These are phyloP conservation scores for Ammodytes marinus DNA, from an alignment of 2,113 vertebrate genomes.

Conservation along the genomic window DNA sequence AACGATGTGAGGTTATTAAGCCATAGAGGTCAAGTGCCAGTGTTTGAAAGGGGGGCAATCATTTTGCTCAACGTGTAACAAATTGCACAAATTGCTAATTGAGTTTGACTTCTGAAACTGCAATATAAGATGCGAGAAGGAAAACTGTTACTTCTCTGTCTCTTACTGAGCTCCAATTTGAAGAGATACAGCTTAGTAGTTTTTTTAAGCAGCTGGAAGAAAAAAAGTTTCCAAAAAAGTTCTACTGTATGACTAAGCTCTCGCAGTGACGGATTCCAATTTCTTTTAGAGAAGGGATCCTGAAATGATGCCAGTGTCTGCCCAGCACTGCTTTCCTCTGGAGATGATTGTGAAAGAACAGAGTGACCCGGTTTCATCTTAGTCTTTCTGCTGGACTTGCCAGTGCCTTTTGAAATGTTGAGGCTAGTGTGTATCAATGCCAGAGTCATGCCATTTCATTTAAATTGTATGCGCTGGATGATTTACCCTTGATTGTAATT, in stretches of 20 bases:
- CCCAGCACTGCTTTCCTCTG: slow-evolving; percentile 12
- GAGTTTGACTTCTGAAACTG: background rate
- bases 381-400: slow-evolving; percentile 2
- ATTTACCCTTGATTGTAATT: slow-evolving; percentile 10
- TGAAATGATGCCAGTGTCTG: slow-evolving; percentile 8
- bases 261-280: slow-evolving; percentile 3
- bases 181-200: background rate
- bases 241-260: background rate
- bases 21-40: background rate
- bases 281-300: background rate
- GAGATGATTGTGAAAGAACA: slow-evolving; percentile 29
- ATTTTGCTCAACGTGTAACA: background rate
- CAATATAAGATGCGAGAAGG: background rate
- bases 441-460: slow-evolving; percentile 17
- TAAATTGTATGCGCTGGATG: slow-evolving; percentile 14
- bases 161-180: background rate
- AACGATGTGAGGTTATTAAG: background rate
- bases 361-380: slow-evolving; percentile 23
- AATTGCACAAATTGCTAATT: background rate
- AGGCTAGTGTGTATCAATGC: background rate
- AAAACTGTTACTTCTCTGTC: background rate
- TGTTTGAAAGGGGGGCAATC: slow-evolving; percentile 12
- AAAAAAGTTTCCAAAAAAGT: background rate
- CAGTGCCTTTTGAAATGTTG: background rate
- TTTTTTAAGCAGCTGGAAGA: background rate